Percentiles rank a stretch among this genome's conserved stretches.
Conservation (phyloP, 2,113 vertebrate genomes). For the Aegotheles bennettii region DNA sequence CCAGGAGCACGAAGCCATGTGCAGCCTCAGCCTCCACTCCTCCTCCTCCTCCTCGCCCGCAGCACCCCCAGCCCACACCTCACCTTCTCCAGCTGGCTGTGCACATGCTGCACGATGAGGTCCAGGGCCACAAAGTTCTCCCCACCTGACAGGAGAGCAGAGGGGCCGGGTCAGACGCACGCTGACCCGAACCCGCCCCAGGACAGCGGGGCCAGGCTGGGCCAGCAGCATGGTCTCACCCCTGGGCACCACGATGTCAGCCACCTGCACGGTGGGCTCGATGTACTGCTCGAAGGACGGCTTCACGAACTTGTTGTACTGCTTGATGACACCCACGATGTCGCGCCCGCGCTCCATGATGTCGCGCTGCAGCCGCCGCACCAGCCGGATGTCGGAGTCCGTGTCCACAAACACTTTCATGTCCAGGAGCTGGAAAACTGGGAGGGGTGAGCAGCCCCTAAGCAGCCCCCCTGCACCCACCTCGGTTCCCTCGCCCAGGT, state of each 20-base stretch:
- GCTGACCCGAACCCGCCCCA: neutral
- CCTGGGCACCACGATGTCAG: slow-evolving; percentile 89
- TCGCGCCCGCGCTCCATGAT: slow-evolving; percentile 83
- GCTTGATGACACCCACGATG: slow-evolving; percentile 85
- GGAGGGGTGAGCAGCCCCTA: slow-evolving; percentile 26
- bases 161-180: accelerated
- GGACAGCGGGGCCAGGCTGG: no score
- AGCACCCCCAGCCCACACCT: neutral
- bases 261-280: slow-evolving; percentile 86
- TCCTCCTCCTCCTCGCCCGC: accelerated
- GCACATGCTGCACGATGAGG: slow-evolving; percentile 88
- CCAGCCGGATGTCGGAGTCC: slow-evolving; percentile 88
- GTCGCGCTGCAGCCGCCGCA: slow-evolving; percentile 86
- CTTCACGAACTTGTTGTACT: slow-evolving; percentile 91
- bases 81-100: slow-evolving; percentile 93
- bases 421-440: slow-evolving; percentile 80
- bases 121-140: slow-evolving; percentile 90
- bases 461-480: neutral
- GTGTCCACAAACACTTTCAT: slow-evolving; percentile 95
- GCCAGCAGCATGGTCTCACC: no score
- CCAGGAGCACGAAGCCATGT: no score
- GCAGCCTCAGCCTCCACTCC: neutral
- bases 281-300: slow-evolving; percentile 91
- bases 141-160: slow-evolving; percentile 70
- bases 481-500: accelerated